These are phyloP conservation scores for Chunga burmeisteri DNA, from an alignment of 2,113 vertebrate genomes.

Conservation along the genomic window DNA sequence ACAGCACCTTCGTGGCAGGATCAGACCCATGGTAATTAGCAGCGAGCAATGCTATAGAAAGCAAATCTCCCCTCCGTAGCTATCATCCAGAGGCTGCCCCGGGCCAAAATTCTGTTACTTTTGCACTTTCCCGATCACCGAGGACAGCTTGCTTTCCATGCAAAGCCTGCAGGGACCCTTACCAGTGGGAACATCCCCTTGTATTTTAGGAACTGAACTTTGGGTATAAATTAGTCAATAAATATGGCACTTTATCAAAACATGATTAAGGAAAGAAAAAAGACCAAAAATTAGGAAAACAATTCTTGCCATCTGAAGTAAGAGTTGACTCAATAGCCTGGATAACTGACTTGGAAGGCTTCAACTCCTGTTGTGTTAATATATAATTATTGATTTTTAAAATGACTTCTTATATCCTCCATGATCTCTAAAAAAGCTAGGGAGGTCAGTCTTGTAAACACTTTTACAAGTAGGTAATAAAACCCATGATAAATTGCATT, in stretches of 20 bases:
- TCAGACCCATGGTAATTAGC: fast-evolving
- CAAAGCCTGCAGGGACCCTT: fast-evolving
- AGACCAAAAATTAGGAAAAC: background rate
- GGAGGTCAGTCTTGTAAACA: constrained; percentile 59
- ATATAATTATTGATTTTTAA: constrained; percentile 68
- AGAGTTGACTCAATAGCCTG: background rate
- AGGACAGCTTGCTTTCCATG: background rate
- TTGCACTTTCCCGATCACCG: background rate
- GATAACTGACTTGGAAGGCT: constrained; percentile 25
- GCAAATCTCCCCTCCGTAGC: background rate
- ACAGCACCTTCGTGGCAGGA: background rate
- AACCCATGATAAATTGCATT: constrained; percentile 25
- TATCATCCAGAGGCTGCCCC: background rate
- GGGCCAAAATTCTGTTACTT: background rate
- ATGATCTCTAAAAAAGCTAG: constrained; percentile 47
- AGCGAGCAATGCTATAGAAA: background rate
- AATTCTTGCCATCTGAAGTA: background rate
- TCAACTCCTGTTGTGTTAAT: constrained; percentile 24
- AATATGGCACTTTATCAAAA: background rate
- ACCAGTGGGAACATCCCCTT: background rate
- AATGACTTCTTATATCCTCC: constrained; percentile 54
- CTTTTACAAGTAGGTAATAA: constrained; percentile 58
- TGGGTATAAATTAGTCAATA: background rate
- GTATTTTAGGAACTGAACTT: background rate
- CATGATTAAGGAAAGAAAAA: background rate